Base-by-base conservation (phyloP, 1,140 invertebrate genomes). In the Hylaeus volcanicus region DNA sequence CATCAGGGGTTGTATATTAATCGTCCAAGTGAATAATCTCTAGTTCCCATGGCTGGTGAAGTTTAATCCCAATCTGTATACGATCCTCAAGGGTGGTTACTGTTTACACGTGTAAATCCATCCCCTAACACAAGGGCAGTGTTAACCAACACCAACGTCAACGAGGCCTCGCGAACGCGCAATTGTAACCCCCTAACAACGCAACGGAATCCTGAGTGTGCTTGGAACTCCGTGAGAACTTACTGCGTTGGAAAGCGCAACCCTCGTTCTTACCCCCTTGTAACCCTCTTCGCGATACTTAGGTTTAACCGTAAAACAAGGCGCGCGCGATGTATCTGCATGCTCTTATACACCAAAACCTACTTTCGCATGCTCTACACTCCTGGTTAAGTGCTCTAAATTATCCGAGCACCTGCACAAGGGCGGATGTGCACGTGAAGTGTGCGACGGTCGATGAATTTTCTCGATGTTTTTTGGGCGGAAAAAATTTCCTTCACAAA, bases 71-170 rank as follows among this genome's bases (percentile, higher is more conserved):
- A 88, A 89, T 89, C 89, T 86, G 86, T 85, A 88, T 72, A 41
- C 82, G 75, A 74, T 55, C 74, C 80, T 79, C 43, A 26, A 26
- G 66, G 70, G 64, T 76, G 66, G 73, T 58, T 26, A 48, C 75
- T 89, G 88, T 88, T 89, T 88, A 89, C 83, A 72, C 83, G 83
- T 89, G 88, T 85, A 89, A 89, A 89, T 87, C 86, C 80, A 75
- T 80, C 77, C 85, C 66, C 65, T 86, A 83, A 87, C 86, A 85
- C 75, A 78, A 61, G 72, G 58, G 58, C 68, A 8, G 45, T 43
- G 64, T 37, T 26, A 26, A 26, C 26, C 26, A 72, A 70, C 60
- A 73, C 72, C 74, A 87, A 66, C 65, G 63, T 51, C 45, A 53
- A 11, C 45, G 39, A 53, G 37, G 55, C n/a, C n/a, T 39, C 58